A percentile compares a stretch with the other conserved stretches of the same genome.
phyloP scores from a whole-genome alignment of 2,797 vertebrate species.

The Xenopus petersii region DNA sequence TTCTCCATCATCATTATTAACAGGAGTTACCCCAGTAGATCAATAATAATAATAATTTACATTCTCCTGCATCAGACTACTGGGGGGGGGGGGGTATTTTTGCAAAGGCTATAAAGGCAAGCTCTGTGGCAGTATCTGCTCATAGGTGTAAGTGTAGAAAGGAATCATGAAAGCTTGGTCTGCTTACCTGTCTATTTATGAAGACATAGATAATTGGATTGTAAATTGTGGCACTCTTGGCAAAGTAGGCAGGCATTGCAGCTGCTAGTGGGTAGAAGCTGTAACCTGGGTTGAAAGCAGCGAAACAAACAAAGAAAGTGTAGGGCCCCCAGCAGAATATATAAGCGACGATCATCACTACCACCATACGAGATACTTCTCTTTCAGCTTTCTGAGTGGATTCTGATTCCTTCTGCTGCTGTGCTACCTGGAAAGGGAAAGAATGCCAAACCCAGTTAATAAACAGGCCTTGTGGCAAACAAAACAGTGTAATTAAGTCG shows the following conservation, averaged over 20 bases:
- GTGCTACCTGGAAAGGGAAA: constrained; percentile 70
- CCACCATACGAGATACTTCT: constrained; percentile 85
- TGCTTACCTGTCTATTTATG: constrained; percentile 82
- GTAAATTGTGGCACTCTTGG: constrained; percentile 89
- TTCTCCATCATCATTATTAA: too few relatives aligned
- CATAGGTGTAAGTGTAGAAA: background rate
- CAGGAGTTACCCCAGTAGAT: too few relatives aligned
- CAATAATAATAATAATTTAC: too few relatives aligned
- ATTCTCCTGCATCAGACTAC: too few relatives aligned
- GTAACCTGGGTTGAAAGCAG: constrained; percentile 78
- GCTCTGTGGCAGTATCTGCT: too few relatives aligned
- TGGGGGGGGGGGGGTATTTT: too few relatives aligned
- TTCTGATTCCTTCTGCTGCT: constrained; percentile 85
- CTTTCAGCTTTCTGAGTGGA: constrained; percentile 87
- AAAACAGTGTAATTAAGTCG: too few relatives aligned
- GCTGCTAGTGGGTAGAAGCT: constrained; percentile 82
- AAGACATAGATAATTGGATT: constrained; percentile 88
- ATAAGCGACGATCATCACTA: constrained; percentile 79
- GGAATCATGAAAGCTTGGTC: too few relatives aligned
- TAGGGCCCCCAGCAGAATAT: constrained; percentile 84
- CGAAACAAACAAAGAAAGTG: constrained; percentile 77
- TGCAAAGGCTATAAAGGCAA: too few relatives aligned
- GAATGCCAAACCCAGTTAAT: background rate
- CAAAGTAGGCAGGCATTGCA: constrained; percentile 81
- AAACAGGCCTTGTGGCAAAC: too few relatives aligned